phyloP scores from a whole-genome alignment of 2,113 vertebrate species.

The Gavia stellata region DNA sequence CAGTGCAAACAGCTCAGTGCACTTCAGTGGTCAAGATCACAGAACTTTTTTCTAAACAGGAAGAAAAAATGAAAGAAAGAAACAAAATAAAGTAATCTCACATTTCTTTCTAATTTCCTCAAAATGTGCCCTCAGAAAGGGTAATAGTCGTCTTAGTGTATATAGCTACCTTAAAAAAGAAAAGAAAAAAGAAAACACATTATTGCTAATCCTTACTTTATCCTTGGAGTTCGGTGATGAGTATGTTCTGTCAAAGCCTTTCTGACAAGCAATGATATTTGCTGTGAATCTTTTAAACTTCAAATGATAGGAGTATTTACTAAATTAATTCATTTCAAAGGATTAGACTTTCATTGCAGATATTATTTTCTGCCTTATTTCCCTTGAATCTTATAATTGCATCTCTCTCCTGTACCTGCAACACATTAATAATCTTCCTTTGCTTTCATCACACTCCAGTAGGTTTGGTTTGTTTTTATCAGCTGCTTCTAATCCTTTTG shows the following conservation, averaged over 20 bases:
- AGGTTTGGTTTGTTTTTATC: not conserved
- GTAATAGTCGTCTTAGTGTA: not conserved
- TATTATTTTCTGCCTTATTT: not conserved
- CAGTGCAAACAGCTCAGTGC: not conserved
- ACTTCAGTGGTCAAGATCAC: not conserved
- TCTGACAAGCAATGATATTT: not conserved
- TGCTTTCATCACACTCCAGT: conserved; percentile 7
- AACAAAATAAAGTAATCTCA: not conserved
- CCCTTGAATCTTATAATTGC: conserved; percentile 32
- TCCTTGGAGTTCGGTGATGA: not conserved
- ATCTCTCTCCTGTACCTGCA: not conserved
- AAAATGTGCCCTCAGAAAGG: not conserved
- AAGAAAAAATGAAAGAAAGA: not conserved
- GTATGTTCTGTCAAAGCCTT: not conserved
- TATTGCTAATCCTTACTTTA: not conserved
- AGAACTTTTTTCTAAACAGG: not conserved
- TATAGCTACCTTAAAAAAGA: not conserved
- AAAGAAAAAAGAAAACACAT: not conserved
- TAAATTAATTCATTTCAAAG: conserved; percentile 20
- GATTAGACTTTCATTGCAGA: not conserved
- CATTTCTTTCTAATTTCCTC: not conserved
- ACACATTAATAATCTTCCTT: conserved; percentile 11
- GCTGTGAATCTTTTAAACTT: conserved; percentile 17
- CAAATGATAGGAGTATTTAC: not conserved
- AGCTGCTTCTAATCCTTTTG: not conserved